Base-by-base conservation (phyloP, 1,140 invertebrate genomes). In the Plectrocnemia conspersa region DNA sequence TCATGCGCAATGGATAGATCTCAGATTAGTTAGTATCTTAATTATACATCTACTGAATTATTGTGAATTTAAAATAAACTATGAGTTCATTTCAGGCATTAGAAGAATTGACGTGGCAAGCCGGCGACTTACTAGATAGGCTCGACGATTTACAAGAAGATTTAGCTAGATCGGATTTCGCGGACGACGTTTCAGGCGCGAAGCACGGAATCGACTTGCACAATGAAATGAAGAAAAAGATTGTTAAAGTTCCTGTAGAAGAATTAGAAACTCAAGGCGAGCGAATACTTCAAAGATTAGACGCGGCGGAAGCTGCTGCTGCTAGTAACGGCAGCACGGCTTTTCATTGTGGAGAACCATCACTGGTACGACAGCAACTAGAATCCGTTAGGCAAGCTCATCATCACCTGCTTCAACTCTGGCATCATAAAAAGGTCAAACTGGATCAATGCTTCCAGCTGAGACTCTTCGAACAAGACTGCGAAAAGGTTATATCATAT, bases 401-500 rank as follows among this genome's bases (percentile, higher is more conserved):
- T 64, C 89, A 92, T 64, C 90, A 95, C 64, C 80, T 97, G 9
- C 78, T 93, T 29, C 91, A 95, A 67, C 75, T 94, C 21, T 98
- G 94, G 93, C 89, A 93, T 64, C 87, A 90, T 61, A 93, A 94
- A 66, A 93, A 93, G 69, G 78, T 88, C 49, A 91, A 93, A 68
- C 77, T 98, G 47, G 93, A 97, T 68, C 93, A 97, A 68, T 96
- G 93, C 68, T 89, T 96, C 68, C 94, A 98, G 66, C 78, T 97
- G 54, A 79, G 93, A 41, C 78, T 97, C 11, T 98, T 97, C 69
- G 95, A 98, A 74, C 91, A 95, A 70, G 94, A 98, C 72, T 96
- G 92, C 62, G 92, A 97, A 69, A 96, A 97, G 79, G 87, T 90
- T 9, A 13, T 38, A 5, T 7, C 5, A 38, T 13, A 36, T 6